Evolutionary conservation across 2,888 invertebrate genomes (phyloP), one percentile per base, ranked within the genome.

Genomic region (Pterostichus niger): DNA sequence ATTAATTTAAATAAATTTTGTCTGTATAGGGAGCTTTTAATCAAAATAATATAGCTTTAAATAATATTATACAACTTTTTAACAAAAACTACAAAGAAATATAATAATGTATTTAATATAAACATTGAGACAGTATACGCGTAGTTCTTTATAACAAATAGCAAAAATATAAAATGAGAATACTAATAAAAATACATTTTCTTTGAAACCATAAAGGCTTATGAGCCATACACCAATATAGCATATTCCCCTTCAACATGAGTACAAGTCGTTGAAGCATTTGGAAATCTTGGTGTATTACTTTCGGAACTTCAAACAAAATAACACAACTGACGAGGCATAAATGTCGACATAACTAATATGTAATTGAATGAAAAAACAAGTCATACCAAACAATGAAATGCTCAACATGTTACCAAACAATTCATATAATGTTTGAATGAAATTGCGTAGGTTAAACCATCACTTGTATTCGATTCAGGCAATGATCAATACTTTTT

Each of bases 241-340:
- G 49, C 49, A 13, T n/a, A 49, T 49, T 49, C 49, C 10, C 13
- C 49, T 0, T 11, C n/a, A 49, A 10, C 5, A 4, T 10, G 49
- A 49, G 10, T 6, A 49, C 49, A 49, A n/a, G 49, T 49, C 49
- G 10, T 46, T 49, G 9, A 49, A 9, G 49, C 49, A 6, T 49
- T 49, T 10, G 49, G 49, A 49, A 49, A 49, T 49, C 49, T 49
- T 49, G 49, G 49, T 10, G n/a, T 49, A 40, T 13, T 49, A 49
- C 49, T 49, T 49, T 49, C 49, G 49, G 49, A n/a, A n/a, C 49
- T 49, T 49, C 49, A 49, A 49, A 49, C 49, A 49, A 49, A 49
- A 49, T 0, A 6, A 49, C n/a, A 49, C 49, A 49, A 11, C 49
- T 49, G 49, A 49, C 11, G 10, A 11, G 2, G 49, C 49, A 49